Percentiles rank a stretch among this genome's conserved stretches.
Evolutionary conservation across 1,140 invertebrate species (phyloP).

Genomic region (Mamestra configurata): DNA sequence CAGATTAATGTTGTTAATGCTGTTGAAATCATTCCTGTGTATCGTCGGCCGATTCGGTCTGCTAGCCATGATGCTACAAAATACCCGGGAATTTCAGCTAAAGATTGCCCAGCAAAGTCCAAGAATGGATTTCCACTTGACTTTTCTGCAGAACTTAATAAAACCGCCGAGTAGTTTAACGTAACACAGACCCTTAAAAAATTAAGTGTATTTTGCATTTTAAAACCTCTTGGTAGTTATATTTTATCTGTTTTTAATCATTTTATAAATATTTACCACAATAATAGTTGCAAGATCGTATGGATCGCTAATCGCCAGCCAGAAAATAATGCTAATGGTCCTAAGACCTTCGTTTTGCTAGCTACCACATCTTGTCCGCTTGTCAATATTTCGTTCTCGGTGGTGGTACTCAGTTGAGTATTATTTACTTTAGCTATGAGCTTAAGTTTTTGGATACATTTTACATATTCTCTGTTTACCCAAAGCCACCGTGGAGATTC

Average conservation of each 20-base stretch:
- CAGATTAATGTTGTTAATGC: slow-evolving; percentile 81
- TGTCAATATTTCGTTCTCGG: slow-evolving; percentile 72
- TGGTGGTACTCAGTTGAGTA: slow-evolving; percentile 81
- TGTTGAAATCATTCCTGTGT: slow-evolving; percentile 85
- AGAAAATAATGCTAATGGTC: slow-evolving; percentile 88
- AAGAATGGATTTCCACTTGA: slow-evolving; percentile 91
- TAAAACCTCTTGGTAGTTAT: background rate
- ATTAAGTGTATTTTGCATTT: slow-evolving; percentile 34
- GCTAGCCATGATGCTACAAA: slow-evolving; percentile 80
- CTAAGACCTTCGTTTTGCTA: slow-evolving; percentile 85
- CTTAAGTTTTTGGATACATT: slow-evolving; percentile 89
- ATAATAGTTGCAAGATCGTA: slow-evolving; percentile 78
- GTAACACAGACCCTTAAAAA: slow-evolving; percentile 88
- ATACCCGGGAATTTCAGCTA: slow-evolving; percentile 90
- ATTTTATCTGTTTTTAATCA: background rate
- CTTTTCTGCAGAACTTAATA: slow-evolving; percentile 89
- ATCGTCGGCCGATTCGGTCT: slow-evolving; percentile 88
- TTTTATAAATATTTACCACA: slow-evolving; percentile 79
- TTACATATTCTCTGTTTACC: slow-evolving; percentile 88
- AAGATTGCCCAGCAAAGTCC: slow-evolving; percentile 90
- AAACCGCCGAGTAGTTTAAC: slow-evolving; percentile 89
- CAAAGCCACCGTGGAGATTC: slow-evolving; percentile 91
- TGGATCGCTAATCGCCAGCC: slow-evolving; percentile 88
- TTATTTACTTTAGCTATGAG: slow-evolving; percentile 91
- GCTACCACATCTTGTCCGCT: slow-evolving; percentile 39